Evolutionary conservation across 2,888 invertebrate species (phyloP), one percentile per base, ranked within the genome.

Genomic region (Chesias legatella): DNA sequence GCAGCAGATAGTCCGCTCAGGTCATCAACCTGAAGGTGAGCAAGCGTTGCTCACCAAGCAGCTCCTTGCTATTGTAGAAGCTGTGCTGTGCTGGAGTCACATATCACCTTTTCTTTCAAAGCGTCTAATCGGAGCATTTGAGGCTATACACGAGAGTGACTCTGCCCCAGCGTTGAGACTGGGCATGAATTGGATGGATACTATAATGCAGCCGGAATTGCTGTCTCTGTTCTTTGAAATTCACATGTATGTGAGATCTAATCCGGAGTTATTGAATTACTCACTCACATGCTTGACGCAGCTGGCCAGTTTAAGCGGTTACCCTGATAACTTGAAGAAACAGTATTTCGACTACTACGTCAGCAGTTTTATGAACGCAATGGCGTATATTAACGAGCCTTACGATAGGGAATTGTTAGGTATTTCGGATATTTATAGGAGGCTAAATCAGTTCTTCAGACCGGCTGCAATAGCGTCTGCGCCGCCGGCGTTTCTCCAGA

Each of bases 251-350:
- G 93, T 96, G 3, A 90, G 96, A 30, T 90, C 91, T 28, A 91
- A 93, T 66, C 92, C 93, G 10, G 92, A 93, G 28, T 84, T 96
- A 58, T 91, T 94, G 6, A 93, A 93, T 67, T 94, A 94, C 48
- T 93, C 95, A 0, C 79, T 97, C 41, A 94, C 91, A 35, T 96
- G 97, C 74, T 84, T 98, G 29, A 93, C 94, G 6, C 97, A 97
- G 70, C 79, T 97, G 42, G 88, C 86, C 4, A 85, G 86, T 59
- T 63, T 88, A 10, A 84, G 84, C 45, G 88, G 88, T 1, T 77
- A 78, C 1, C 73, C 70, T 3, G 71, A 62, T 43, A 75, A 77
- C 48, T 48, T 79, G 3, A 88, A 85, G 54, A 81, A 81, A 44
- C 79, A 83, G 46, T 88, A 88, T 58, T 73, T 85, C 45, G 80